phyloP scores from a whole-genome alignment of 2,888 invertebrate genomes.

The Nephrotoma flavescens region DNA sequence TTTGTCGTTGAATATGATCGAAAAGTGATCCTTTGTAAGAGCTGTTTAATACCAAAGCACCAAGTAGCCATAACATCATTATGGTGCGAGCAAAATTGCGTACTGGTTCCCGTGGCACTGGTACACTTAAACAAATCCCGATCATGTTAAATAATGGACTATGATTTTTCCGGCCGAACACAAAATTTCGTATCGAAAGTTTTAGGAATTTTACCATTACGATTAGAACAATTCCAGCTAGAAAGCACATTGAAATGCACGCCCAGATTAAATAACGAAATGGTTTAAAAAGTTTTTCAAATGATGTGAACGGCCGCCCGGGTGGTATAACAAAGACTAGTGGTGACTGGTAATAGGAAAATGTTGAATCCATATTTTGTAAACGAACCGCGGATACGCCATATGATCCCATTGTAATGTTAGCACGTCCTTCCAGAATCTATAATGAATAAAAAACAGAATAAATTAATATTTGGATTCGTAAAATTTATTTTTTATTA shows the following conservation, averaged over 20 bases:
- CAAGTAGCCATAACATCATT: constrained; percentile 20
- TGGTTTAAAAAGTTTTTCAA: constrained; percentile 17
- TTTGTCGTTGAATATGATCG: constrained; percentile 17
- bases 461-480: neutral
- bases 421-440: constrained; percentile 15
- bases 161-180: constrained; percentile 13
- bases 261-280: constrained; percentile 18
- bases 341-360: constrained; percentile 16
- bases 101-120: constrained; percentile 14
- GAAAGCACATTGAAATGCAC: neutral
- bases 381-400: constrained; percentile 12
- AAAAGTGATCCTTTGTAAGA: constrained; percentile 19
- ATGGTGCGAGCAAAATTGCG: constrained; percentile 18
- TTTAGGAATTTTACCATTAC: neutral
- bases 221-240: neutral
- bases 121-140: constrained; percentile 16
- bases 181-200: constrained; percentile 4
- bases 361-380: constrained; percentile 12
- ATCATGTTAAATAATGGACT: constrained; percentile 17
- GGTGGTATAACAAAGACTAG: constrained; percentile 15
- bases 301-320: constrained; percentile 13
- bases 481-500: constrained; percentile 7
- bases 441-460: constrained; percentile 9
- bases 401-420: constrained; percentile 21
- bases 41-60: constrained; percentile 18